Evolutionary conservation across 1,140 invertebrate species (phyloP).

Genomic region (Harlomillsia oculata): DNA sequence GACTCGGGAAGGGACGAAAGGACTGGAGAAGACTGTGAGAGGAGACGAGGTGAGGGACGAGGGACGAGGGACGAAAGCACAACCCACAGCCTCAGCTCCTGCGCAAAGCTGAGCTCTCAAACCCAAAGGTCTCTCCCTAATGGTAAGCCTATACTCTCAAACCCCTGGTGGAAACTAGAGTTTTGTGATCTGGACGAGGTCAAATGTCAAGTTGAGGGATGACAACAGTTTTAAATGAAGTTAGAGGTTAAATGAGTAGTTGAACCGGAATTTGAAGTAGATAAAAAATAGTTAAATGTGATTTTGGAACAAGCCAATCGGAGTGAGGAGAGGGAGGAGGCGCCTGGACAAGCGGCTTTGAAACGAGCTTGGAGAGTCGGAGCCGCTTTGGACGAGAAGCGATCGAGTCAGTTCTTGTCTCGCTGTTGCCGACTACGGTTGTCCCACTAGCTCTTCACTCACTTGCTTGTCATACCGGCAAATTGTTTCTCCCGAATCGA

Average conservation of each 20-base stretch:
- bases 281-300: conserved; percentile 12
- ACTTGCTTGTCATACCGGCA: not conserved
- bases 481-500: not conserved
- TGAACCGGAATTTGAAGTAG: not conserved
- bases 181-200: not conserved
- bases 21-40: no score
- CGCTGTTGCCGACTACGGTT: conserved; percentile 7
- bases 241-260: not conserved
- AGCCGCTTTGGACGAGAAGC: conserved; percentile 24
- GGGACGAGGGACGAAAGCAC: no score
- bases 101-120: no score
- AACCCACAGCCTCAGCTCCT: no score
- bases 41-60: no score
- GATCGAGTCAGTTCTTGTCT: conserved; percentile 16
- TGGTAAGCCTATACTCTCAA: conserved; percentile 22
- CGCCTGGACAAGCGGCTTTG: no score
- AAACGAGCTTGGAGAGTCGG: conserved; percentile 2
- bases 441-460: not conserved
- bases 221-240: not conserved
- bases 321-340: no score
- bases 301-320: conserved; percentile 20
- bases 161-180: conserved; percentile 19
- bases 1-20: no score
- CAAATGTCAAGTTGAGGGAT: not conserved
- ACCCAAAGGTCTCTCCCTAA: conserved; percentile 16